Base-by-base conservation (phyloP, 1,140 invertebrate species). In the Drosophila willistoni region DNA sequence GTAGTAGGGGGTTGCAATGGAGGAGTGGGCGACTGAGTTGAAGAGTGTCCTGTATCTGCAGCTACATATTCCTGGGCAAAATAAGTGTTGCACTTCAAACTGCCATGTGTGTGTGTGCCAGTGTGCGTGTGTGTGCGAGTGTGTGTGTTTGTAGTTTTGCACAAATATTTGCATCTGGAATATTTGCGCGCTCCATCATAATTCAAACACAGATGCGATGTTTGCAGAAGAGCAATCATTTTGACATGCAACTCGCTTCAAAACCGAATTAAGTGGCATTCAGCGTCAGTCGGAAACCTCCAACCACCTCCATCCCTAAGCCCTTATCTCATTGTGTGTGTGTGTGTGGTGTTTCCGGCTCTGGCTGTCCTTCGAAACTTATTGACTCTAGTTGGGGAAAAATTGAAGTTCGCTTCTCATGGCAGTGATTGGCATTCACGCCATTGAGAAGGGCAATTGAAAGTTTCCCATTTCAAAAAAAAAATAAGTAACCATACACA, bases 211-310 rank as follows among this genome's bases (percentile, higher is more conserved):
- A 93, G 87, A 86, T 87, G 87, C 93, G 93, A 94, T 94, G 94
- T 94, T 94, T 94, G 93, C 93, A 93, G 93, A 94, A 94, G 93
- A 94, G 93, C 94, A 94, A 94, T 94, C 93, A 94, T 94, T 94
- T 94, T 94, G 94, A 94, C 94, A 94, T 94, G 82, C 73, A 90
- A 91, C 79, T 86, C 81, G 86, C 77, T 91, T 81, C 72, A 90
- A 91, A 91, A 84, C 79, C 76, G 82, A 90, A 91, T 91, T 91
- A 91, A 91, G 82, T 84, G 80, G 89, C 75, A 89, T 81, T 89
- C 86, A 85, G 78, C 84, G 86, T 79, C 81, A 81, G 77, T 63
- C 76, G 81, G 80, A 69, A 51, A 34, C 51, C 42, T 56, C 51
- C 29, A 29, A 29, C 29, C 55, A 36, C 34, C 34, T 19, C 36